These are phyloP conservation scores for Eunapius fragilis DNA, from an alignment of 37 sponge, comb jelly and placozoan species.

Conservation along the genomic window DNA sequence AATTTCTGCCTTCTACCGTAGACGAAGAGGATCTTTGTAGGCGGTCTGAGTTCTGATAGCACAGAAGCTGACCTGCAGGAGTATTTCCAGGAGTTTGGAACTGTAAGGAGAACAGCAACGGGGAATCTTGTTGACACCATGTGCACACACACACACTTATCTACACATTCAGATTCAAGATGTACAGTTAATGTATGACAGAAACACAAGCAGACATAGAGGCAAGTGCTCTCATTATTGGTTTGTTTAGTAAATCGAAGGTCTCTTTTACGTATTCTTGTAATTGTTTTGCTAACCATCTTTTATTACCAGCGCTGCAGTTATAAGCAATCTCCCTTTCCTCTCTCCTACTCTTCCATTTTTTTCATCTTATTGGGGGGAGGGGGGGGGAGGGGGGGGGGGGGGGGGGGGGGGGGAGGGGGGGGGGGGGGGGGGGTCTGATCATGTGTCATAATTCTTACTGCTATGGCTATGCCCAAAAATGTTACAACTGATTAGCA, in stretches of 20 bases:
- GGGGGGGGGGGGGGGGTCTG: too few species aligned
- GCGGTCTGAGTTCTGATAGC: constrained; percentile 88
- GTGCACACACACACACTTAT: background rate
- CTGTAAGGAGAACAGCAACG: constrained; percentile 33
- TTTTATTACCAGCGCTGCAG: too few species aligned
- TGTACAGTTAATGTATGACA: constrained; percentile 83
- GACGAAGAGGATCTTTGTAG: constrained; percentile 65
- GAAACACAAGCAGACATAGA: constrained; percentile 82
- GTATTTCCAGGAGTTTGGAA: constrained; percentile 86
- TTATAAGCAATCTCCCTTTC: too few species aligned
- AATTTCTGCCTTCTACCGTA: constrained; percentile 9
- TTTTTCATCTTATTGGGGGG: too few species aligned
- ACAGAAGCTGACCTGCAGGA: constrained; percentile 79
- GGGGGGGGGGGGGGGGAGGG: too few species aligned
- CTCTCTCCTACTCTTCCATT: too few species aligned
- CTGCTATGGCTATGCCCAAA: too few species aligned
- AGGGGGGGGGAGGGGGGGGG: too few species aligned
- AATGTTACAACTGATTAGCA: too few species aligned
- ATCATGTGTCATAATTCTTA: too few species aligned
- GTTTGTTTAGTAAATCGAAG: constrained; percentile 17
- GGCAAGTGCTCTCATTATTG: too few species aligned
- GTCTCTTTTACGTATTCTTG: constrained; percentile 60
- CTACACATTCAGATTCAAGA: constrained; percentile 60
- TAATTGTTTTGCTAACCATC: too few species aligned
- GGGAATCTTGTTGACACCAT: background rate